These are phyloP conservation scores for Carpatolechia fugitivella DNA, from an alignment of 2,888 invertebrate species.

Conservation along the genomic window DNA sequence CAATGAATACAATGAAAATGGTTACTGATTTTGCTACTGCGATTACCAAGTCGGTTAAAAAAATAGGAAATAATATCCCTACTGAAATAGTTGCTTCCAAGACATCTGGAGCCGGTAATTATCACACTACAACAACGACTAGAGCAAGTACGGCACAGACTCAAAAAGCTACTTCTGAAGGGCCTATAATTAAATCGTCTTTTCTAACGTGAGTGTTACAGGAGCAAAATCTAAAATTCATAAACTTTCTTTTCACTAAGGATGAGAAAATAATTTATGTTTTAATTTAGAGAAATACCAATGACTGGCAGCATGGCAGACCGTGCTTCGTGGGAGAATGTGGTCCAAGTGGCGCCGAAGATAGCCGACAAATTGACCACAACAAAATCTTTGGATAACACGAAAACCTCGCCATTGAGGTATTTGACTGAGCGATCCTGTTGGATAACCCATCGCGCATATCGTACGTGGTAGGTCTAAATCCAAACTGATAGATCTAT, in stretches of 20 bases:
- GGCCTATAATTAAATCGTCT: background rate
- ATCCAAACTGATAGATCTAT: too few species aligned
- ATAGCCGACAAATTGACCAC: conserved; percentile 49
- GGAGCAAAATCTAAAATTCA: too few species aligned
- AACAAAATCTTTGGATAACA: background rate
- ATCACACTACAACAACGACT: background rate
- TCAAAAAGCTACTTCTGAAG: too few species aligned
- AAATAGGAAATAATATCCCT: background rate
- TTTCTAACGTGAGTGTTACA: background rate
- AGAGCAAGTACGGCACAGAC: background rate
- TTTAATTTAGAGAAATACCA: background rate
- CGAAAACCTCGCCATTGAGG: background rate
- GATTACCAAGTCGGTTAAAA: background rate
- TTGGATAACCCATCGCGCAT: too few species aligned
- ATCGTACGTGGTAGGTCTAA: too few species aligned
- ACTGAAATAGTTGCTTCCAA: background rate
- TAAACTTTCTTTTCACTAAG: too few species aligned
- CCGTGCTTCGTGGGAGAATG: conserved; percentile 67
- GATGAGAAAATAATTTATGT: too few species aligned
- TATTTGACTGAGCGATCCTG: too few species aligned
- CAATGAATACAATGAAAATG: background rate
- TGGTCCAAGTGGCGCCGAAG: conserved; percentile 59
- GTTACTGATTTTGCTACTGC: background rate
- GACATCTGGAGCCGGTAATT: background rate
- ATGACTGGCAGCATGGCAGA: conserved; percentile 45